A percentile compares a stretch with the other conserved stretches of the same genome.
phyloP scores from a whole-genome alignment of 2,113 vertebrate species.

The Halichoerus grypus region DNA sequence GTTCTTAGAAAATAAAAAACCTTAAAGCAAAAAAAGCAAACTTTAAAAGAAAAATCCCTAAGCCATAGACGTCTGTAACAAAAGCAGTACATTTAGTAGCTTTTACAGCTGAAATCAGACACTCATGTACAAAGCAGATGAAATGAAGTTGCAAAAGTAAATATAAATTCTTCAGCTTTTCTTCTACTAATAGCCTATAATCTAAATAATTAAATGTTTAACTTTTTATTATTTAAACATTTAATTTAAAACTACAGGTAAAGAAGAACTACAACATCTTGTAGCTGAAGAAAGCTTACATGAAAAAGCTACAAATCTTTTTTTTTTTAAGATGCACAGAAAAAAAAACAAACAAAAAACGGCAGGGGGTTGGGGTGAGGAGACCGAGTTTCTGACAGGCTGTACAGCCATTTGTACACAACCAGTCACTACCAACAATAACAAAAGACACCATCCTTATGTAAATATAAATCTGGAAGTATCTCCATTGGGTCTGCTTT shows the following conservation, averaged over 20 bases:
- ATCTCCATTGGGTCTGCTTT: constrained; percentile 67
- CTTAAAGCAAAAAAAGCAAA: constrained; percentile 77
- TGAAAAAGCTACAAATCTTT: constrained; percentile 74
- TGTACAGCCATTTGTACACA: constrained; percentile 42
- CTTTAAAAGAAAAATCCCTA: constrained; percentile 53
- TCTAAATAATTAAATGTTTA: constrained; percentile 72
- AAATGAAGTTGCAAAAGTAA: constrained; percentile 84
- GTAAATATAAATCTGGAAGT: constrained; percentile 14
- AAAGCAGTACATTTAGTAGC: constrained; percentile 86
- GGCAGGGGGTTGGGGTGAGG: neutral
- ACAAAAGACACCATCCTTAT: constrained; percentile 72
- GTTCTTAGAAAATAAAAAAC: constrained; percentile 85
- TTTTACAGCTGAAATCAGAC: constrained; percentile 82
- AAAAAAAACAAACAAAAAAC: constrained; percentile 70
- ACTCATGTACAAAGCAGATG: constrained; percentile 86
- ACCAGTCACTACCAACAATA: constrained; percentile 70
- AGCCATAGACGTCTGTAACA: constrained; percentile 79
- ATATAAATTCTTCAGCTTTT: constrained; percentile 86
- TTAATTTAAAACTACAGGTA: constrained; percentile 73
- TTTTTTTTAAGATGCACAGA: constrained; percentile 70
- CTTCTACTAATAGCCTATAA: constrained; percentile 55
- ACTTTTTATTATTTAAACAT: constrained; percentile 73
- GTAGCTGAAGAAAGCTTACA: constrained; percentile 82
- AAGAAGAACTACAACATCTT: constrained; percentile 47
- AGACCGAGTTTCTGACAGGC: constrained; percentile 53